Conservation (phyloP, 2,113 vertebrate genomes). For the Eupsittula cactorum region DNA sequence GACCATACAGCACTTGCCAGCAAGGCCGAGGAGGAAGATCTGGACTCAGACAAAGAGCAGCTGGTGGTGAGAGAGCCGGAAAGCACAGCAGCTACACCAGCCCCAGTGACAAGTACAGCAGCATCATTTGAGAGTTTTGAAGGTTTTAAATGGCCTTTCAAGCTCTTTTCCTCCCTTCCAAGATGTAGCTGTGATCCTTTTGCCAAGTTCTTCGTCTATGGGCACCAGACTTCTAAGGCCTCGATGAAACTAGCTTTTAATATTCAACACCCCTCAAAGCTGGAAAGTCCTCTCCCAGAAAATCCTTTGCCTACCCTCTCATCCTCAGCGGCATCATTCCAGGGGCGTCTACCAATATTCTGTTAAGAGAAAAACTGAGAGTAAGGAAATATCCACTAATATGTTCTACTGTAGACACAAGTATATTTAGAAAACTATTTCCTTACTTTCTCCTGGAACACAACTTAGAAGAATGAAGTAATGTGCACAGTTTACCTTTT, state of each 20-base stretch:
- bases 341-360: background rate
- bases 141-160: background rate
- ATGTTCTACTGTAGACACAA: rapidly evolving
- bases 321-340: background rate
- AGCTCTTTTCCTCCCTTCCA: rapidly evolving
- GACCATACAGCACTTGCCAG: too few relatives aligned
- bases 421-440: background rate
- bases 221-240: background rate
- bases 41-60: too few relatives aligned
- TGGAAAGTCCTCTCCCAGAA: background rate
- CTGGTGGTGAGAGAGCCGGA: too few relatives aligned
- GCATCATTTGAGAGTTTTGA: too few relatives aligned
- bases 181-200: background rate
- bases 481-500: background rate
- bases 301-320: background rate
- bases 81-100: too few relatives aligned
- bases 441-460: background rate
- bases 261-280: background rate
- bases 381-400: background rate
- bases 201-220: background rate
- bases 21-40: too few relatives aligned
- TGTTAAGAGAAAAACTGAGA: background rate
- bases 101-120: too few relatives aligned
- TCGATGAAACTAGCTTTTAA: background rate
- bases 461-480: background rate